A percentile compares a stretch with the other conserved stretches of the same genome.
Conservation (phyloP, 2,113 vertebrate genomes). For the Uria aalge region DNA sequence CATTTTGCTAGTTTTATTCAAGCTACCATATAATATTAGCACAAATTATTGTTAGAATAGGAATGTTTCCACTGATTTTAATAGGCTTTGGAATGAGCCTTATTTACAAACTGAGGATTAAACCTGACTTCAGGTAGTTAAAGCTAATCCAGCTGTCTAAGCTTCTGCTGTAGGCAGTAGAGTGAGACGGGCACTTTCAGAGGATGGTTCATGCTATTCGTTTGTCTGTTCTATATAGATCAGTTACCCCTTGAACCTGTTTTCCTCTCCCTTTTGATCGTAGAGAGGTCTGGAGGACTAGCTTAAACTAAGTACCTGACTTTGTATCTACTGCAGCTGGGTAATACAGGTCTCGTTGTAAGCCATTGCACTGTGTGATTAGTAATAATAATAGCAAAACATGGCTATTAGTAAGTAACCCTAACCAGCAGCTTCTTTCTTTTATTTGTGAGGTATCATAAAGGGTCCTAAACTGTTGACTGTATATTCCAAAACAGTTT, state of each 20-base stretch:
- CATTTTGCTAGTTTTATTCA: background rate
- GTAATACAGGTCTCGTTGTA: background rate
- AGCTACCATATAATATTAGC: background rate
- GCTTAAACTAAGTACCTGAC: background rate
- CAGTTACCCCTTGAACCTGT: background rate
- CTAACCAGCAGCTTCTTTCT: background rate
- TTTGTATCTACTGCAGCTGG: background rate
- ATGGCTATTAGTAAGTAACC: background rate
- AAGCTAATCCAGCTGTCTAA: background rate
- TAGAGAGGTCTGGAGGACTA: background rate
- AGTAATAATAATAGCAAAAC: background rate
- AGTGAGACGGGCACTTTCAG: background rate
- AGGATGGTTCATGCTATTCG: background rate
- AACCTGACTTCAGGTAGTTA: background rate
- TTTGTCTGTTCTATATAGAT: background rate
- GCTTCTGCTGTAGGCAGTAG: background rate
- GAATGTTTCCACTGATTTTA: background rate
- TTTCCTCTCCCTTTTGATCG: background rate
- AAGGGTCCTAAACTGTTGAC: background rate
- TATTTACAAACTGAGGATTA: background rate
- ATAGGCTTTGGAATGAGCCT: background rate
- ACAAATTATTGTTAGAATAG: background rate
- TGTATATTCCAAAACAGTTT: background rate
- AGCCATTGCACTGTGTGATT: background rate
- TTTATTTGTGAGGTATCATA: background rate